Base-by-base conservation (phyloP, 1,140 invertebrate genomes). In the Dinothrombium tinctorium region DNA sequence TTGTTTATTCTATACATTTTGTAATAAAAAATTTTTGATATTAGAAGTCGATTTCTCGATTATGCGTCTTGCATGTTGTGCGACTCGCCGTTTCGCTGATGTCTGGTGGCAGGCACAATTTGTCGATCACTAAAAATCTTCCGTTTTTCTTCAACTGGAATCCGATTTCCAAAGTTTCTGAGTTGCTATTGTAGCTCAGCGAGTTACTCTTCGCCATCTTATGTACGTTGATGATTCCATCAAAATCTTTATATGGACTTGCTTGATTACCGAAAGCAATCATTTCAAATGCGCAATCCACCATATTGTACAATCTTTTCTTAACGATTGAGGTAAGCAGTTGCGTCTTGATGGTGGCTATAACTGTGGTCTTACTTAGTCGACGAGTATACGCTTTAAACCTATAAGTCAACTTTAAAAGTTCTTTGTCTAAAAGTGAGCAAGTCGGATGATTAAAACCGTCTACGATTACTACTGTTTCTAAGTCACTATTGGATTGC, bases 141-240 rank as follows among this genome's bases (percentile, higher is more conserved):
- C n/a, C n/a, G 7, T 33, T 33, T 12, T 40, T 40, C 15, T 40
- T 40, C 22, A 40, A 15, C 29, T 40, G 38, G 29, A 40, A 33
- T 4, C 38, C 38, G 5, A 40, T 7, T 12, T 40, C 38, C 6
- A 40, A 25, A 5, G 38, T 40, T 40, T 40, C 38, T 22, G n/a
- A 9, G n/a, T 12, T 40, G 9, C 6, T 26, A 14, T 26, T n/a
- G 15, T 40, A 28, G 17, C 21, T 40, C 7, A 40, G 25, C 7
- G 22, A n/a, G 17, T 40, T 40, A 33, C 25, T 23, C 29, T 40
- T 40, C 5, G 38, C 12, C 8, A 40, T 12, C 21, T 40, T 40
- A 20, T 28, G n/a, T 4, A 40, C 17, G 11, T 26, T 28, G 14
- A 40, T 14, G 4, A 31, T 9, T 14, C 38, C 38, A 26, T 33